These are phyloP conservation scores for Antitype chi DNA, from an alignment of 2,888 invertebrate species.

Conservation along the genomic window DNA sequence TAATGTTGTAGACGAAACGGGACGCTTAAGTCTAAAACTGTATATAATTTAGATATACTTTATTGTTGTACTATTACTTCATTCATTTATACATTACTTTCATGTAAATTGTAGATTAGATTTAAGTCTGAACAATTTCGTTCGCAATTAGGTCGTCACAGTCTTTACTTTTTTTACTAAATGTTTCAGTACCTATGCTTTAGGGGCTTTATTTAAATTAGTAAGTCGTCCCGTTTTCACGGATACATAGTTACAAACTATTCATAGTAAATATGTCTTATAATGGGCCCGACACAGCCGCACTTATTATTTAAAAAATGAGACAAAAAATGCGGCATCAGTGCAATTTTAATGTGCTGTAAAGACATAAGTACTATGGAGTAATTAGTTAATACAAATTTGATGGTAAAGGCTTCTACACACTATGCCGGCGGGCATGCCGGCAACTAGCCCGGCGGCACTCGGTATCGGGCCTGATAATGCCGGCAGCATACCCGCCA, in stretches of 20 bases:
- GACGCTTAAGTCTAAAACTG: constrained; percentile 52
- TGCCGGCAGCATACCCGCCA: too few relatives aligned
- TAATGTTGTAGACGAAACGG: constrained; percentile 65
- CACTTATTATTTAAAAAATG: not conserved
- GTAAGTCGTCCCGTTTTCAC: constrained; percentile 62
- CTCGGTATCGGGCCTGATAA: too few relatives aligned
- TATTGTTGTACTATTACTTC: constrained; percentile 31
- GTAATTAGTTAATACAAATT: constrained; percentile 57
- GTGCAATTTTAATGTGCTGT: constrained; percentile 3
- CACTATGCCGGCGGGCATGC: too few relatives aligned
- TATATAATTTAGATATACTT: constrained; percentile 46
- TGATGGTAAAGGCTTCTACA: constrained; percentile 27
- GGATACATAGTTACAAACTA: constrained; percentile 59
- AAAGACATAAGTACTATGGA: constrained; percentile 50
- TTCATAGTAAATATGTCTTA: constrained; percentile 58
- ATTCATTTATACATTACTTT: constrained; percentile 39
- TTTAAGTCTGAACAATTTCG: constrained; percentile 27
- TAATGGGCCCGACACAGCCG: not conserved
- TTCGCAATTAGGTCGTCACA: constrained; percentile 24
- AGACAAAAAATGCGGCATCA: not conserved
- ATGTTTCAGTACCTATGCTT: constrained; percentile 18
- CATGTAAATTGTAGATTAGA: constrained; percentile 40
- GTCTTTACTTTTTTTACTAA: constrained; percentile 22
- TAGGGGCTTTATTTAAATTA: constrained; percentile 16
- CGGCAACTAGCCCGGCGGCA: too few relatives aligned